Evolutionary conservation across 2,113 vertebrate genomes (phyloP).

Genomic region (Rhabdomys dilectus): DNA sequence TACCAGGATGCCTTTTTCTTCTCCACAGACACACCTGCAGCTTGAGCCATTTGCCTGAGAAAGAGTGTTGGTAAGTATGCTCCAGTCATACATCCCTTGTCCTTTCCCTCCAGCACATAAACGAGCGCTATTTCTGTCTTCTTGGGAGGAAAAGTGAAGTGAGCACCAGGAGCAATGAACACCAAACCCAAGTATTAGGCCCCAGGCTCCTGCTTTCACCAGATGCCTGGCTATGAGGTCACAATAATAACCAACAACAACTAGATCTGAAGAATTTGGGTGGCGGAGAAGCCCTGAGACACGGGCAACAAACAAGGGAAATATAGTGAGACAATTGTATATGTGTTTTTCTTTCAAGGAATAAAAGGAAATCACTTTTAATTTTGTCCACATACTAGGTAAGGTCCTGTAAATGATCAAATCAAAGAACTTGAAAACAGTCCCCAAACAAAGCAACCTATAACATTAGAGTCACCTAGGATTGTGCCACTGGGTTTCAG

Average conservation of each 20-base stretch:
- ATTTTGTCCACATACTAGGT: neutral
- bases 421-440: neutral
- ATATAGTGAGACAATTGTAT: neutral
- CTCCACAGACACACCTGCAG: neutral
- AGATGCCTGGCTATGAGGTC: neutral
- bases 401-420: neutral
- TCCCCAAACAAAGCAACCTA: neutral
- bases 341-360: neutral
- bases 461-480: neutral
- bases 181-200: neutral
- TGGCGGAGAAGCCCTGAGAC: neutral
- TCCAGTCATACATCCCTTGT: neutral
- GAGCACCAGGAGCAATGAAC: neutral
- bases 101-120: neutral
- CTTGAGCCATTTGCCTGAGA: neutral
- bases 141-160: neutral
- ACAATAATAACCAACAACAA: accelerated
- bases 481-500: neutral
- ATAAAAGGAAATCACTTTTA: neutral
- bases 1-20: accelerated
- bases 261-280: neutral
- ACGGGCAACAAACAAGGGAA: neutral
- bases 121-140: constrained; percentile 4
- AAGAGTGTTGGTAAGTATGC: neutral
- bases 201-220: neutral